Conservation (phyloP, 2,888 invertebrate genomes). For the Volucella inflata region DNA sequence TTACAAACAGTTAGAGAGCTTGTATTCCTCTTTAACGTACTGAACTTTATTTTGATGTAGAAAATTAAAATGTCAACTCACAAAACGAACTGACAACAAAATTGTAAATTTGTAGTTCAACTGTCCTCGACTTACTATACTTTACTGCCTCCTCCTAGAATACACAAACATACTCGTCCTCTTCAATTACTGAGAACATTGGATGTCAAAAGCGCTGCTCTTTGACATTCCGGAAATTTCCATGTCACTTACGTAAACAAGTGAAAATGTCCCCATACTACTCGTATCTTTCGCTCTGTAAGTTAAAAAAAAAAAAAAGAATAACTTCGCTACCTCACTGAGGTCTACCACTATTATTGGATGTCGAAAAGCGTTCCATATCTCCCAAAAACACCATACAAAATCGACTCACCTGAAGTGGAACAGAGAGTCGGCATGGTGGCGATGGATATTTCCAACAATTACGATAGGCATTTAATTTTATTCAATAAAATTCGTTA, state of each 20-base stretch:
- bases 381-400: not conserved
- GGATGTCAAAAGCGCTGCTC: slow-evolving; percentile 53
- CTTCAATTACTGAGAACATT: slow-evolving; percentile 61
- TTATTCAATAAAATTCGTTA: slow-evolving; percentile 56
- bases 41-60: slow-evolving; percentile 38
- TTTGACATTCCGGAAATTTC: slow-evolving; percentile 51
- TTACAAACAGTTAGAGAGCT: too few species aligned
- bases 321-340: not conserved
- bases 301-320: not conserved
- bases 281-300: not conserved
- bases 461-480: slow-evolving; percentile 43
- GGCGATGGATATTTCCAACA: slow-evolving; percentile 1
- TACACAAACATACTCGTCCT: not conserved
- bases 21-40: not conserved
- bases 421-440: not conserved
- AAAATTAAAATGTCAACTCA: slow-evolving; percentile 56
- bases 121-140: not conserved
- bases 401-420: too few species aligned
- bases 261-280: slow-evolving; percentile 34
- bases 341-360: not conserved
- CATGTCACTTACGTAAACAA: slow-evolving; percentile 47
- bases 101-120: slow-evolving; percentile 40
- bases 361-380: not conserved
- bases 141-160: too few species aligned
- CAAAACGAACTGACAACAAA: slow-evolving; percentile 32